These are phyloP conservation scores for Leptodactylus fallax DNA, from an alignment of 2,797 vertebrate genomes.

Conservation along the genomic window DNA sequence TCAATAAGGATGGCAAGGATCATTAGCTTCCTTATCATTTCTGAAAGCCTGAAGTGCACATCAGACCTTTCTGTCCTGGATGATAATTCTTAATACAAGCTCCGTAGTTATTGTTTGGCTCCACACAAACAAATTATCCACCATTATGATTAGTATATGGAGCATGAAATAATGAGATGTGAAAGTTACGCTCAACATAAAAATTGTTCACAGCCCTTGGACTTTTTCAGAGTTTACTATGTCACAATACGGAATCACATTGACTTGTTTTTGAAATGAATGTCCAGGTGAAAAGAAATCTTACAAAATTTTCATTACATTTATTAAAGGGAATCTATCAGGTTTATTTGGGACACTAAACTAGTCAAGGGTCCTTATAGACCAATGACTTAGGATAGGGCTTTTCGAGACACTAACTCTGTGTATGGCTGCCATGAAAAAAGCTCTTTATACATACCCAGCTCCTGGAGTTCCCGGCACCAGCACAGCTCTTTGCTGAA, in stretches of 20 bases:
- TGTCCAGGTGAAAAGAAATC: background rate
- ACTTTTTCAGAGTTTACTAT: background rate
- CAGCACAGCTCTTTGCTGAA: no score
- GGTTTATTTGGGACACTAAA: no score
- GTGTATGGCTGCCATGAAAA: no score
- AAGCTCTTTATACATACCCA: no score
- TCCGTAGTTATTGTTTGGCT: slow-evolving; percentile 22
- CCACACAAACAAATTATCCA: slow-evolving; percentile 14
- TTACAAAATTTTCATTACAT: background rate
- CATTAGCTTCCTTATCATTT: slow-evolving; percentile 58
- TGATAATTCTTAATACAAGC: slow-evolving; percentile 43
- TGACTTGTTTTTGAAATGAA: background rate
- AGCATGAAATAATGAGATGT: slow-evolving; percentile 5
- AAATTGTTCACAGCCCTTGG: background rate
- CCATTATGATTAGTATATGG: slow-evolving; percentile 1
- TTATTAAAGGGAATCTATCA: no score
- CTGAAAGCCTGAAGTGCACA: slow-evolving; percentile 44
- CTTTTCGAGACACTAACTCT: no score
- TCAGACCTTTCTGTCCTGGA: slow-evolving; percentile 57
- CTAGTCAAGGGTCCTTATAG: no score
- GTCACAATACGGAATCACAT: background rate
- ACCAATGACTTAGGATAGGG: no score
- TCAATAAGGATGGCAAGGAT: slow-evolving; percentile 59
- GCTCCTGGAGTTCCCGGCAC: no score
- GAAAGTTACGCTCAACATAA: background rate